phyloP scores from a whole-genome alignment of 1,140 invertebrate genomes.

The Trachymyrmex cornetzi region DNA sequence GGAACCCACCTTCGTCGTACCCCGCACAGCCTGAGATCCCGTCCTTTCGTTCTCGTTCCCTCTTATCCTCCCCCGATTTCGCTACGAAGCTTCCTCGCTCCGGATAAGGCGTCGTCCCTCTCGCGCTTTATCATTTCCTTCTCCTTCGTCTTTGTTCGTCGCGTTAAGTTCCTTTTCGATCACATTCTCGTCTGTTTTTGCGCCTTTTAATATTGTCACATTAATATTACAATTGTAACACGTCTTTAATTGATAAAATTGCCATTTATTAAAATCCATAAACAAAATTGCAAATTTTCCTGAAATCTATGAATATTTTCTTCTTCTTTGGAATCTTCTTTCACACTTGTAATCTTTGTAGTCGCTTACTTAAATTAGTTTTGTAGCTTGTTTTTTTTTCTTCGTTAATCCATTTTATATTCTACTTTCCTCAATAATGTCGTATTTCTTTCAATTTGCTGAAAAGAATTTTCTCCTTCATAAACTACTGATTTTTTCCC shows the following conservation, averaged over 20 bases:
- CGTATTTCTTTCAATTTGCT: not conserved
- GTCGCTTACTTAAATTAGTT: not conserved
- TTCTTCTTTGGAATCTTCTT: not conserved
- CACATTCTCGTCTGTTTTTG: not conserved
- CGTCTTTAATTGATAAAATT: not conserved
- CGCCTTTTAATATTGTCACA: not conserved
- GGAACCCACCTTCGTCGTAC: constrained; percentile 69
- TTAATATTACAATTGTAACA: not conserved
- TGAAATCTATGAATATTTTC: not conserved
- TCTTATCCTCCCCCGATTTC: constrained; percentile 53
- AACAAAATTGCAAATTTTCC: not conserved
- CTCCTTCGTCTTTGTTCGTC: constrained; percentile 55
- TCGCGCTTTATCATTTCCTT: constrained; percentile 65
- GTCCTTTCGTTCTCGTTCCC: constrained; percentile 62
- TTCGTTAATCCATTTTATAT: not conserved
- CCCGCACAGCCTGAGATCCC: constrained; percentile 66
- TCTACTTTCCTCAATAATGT: not conserved
- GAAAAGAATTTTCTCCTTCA: not conserved
- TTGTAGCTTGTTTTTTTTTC: not conserved
- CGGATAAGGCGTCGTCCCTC: constrained; percentile 67
- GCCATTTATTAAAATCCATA: not conserved
- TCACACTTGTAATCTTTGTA: not conserved
- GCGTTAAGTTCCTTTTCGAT: not conserved
- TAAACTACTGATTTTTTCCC: not conserved
- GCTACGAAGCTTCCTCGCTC: constrained; percentile 26